Evolutionary conservation across 2,888 invertebrate genomes (phyloP).

Genomic region (Pterostichus madidus): DNA sequence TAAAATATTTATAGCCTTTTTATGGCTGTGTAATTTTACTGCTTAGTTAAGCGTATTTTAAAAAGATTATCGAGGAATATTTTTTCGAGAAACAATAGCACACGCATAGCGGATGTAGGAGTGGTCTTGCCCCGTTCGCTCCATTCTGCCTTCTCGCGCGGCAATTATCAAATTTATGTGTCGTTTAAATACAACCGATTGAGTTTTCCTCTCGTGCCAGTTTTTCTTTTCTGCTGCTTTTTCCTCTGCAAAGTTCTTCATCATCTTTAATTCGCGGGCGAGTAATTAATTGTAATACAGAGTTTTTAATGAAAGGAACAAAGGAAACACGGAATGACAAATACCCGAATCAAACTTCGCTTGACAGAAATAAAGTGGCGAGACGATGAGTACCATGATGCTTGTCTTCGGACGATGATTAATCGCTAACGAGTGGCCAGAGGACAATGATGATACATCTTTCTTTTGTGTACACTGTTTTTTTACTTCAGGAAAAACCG

Average conservation of each 20-base stretch:
- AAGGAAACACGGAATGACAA: slow-evolving; percentile 63
- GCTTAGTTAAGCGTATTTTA: slow-evolving; percentile 67
- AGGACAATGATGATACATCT: slow-evolving; percentile 67
- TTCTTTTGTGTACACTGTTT: slow-evolving; percentile 61
- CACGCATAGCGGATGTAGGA: slow-evolving; percentile 52
- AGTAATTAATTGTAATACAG: slow-evolving; percentile 65
- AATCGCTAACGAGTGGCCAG: slow-evolving; percentile 66
- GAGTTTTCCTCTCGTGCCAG: slow-evolving; percentile 55
- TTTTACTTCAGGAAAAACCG: slow-evolving; percentile 52
- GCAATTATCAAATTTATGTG: slow-evolving; percentile 64
- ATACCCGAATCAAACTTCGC: slow-evolving; percentile 65
- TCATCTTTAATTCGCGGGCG: slow-evolving; percentile 47
- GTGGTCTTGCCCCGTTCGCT: neutral
- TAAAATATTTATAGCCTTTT: slow-evolving; percentile 65
- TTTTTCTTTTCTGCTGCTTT: slow-evolving; percentile 12
- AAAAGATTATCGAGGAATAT: slow-evolving; percentile 61
- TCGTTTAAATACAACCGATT: slow-evolving; percentile 61
- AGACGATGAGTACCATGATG: slow-evolving; percentile 64
- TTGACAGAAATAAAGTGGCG: slow-evolving; percentile 66
- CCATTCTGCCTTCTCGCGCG: slow-evolving; percentile 5
- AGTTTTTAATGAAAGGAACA: slow-evolving; percentile 66
- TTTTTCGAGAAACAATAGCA: slow-evolving; percentile 55
- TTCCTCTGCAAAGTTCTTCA: slow-evolving; percentile 10
- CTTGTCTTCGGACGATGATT: slow-evolving; percentile 65
- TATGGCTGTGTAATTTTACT: slow-evolving; percentile 65